Percentiles rank a stretch among this genome's conserved stretches.
These are phyloP conservation scores for Perognathus longimembris DNA, from an alignment of 2,113 vertebrate species.

Conservation along the genomic window DNA sequence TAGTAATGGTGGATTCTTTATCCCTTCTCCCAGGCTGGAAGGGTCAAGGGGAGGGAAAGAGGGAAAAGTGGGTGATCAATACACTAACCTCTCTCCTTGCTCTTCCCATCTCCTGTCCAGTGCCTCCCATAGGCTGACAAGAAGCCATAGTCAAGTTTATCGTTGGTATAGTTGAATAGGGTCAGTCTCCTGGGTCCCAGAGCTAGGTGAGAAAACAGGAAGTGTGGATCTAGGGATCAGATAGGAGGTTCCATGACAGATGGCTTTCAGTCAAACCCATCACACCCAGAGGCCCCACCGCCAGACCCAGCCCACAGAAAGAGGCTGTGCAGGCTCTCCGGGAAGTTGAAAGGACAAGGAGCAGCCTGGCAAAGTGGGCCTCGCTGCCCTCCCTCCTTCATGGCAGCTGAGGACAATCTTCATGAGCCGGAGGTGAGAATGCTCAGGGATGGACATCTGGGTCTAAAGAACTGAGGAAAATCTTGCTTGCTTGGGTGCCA, in stretches of 20 bases:
- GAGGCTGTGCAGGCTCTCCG: neutral
- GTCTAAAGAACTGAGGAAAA: neutral
- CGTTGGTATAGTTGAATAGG: neutral
- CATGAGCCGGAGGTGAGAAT: neutral
- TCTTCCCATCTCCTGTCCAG: neutral
- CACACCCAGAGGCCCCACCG: neutral
- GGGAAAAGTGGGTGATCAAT: neutral
- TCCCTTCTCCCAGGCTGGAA: neutral
- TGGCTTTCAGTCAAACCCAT: neutral
- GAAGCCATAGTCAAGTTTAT: neutral
- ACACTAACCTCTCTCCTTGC: neutral
- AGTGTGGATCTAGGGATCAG: neutral
- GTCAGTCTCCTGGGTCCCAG: neutral
- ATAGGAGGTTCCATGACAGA: neutral
- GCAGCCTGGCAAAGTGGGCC: neutral
- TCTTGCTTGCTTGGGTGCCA: neutral
- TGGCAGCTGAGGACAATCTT: neutral
- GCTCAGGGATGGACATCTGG: neutral
- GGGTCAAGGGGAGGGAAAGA: neutral
- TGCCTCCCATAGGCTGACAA: neutral
- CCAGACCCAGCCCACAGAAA: neutral
- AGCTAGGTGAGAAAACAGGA: neutral
- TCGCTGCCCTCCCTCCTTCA: rapidly evolving
- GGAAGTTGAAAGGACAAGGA: neutral
- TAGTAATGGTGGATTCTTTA: neutral